These are phyloP conservation scores for Isaurus tuberculatus DNA, from an alignment of 92 coral and sea anemone species.

Conservation along the genomic window DNA sequence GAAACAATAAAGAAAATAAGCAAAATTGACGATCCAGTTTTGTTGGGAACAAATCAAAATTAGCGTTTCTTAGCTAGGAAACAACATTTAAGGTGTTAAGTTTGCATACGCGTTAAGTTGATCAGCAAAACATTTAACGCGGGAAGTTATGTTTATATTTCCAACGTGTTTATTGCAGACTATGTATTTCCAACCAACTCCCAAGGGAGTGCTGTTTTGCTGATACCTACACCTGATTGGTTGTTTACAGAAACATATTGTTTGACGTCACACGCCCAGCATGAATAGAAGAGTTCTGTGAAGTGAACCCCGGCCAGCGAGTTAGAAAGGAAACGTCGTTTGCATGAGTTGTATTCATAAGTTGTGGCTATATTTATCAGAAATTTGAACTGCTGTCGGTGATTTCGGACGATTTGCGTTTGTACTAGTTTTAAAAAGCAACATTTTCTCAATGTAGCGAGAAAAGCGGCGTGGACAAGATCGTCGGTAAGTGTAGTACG, in stretches of 20 bases:
- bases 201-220: slow-evolving; percentile 72
- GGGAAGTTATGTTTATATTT: slow-evolving; percentile 45
- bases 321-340: slow-evolving; percentile 52
- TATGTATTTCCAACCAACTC: slow-evolving; percentile 85
- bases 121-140: slow-evolving; percentile 27
- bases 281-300: slow-evolving; percentile 85
- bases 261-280: slow-evolving; percentile 48
- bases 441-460: slow-evolving; percentile 13
- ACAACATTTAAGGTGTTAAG: background rate
- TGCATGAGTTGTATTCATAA: slow-evolving; percentile 34
- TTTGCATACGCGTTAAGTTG: background rate
- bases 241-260: slow-evolving; percentile 3
- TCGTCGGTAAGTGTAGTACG: slow-evolving; percentile 8
- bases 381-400: background rate
- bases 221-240: slow-evolving; percentile 22
- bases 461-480: slow-evolving; percentile 11
- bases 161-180: slow-evolving; percentile 70
- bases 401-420: background rate
- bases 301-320: slow-evolving; percentile 85
- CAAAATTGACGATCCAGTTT: background rate
- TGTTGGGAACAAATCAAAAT: background rate
- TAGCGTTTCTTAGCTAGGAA: slow-evolving; percentile 35
- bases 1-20: slow-evolving; percentile 11
- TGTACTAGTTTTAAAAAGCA: background rate
- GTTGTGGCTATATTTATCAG: slow-evolving; percentile 10